phyloP scores from a whole-genome alignment of 2,888 invertebrate genomes.

The Yponomeuta sedellus region DNA sequence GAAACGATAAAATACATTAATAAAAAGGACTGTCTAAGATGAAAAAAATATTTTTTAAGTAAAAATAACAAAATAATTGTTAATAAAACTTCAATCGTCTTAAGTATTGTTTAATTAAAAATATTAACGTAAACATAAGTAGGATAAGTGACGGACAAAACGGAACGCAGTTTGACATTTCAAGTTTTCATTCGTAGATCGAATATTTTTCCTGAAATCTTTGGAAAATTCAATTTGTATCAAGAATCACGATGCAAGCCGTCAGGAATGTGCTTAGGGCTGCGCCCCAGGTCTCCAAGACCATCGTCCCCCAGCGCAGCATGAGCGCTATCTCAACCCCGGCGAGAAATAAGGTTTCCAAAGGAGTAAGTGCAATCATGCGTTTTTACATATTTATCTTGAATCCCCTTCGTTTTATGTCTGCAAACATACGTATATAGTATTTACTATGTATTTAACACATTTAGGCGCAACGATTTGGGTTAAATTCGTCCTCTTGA shows the following conservation, averaged over 20 bases:
- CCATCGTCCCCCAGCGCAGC: slow-evolving; percentile 51
- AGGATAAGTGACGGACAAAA: background rate
- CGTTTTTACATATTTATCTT: background rate
- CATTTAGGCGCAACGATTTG: too few relatives aligned
- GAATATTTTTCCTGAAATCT: background rate
- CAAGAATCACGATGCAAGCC: slow-evolving; percentile 47
- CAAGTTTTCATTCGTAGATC: background rate
- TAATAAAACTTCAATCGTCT: too few relatives aligned
- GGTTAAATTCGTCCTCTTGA: too few relatives aligned
- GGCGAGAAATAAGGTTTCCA: slow-evolving; percentile 48
- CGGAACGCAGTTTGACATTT: background rate
- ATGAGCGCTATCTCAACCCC: slow-evolving; percentile 54
- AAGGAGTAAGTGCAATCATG: slow-evolving; percentile 41
- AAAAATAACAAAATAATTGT: too few relatives aligned
- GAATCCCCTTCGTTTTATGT: background rate
- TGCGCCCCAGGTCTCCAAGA: slow-evolving; percentile 46
- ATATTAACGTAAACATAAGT: too few relatives aligned
- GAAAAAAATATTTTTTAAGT: too few relatives aligned
- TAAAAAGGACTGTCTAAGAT: too few relatives aligned
- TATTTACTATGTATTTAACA: too few relatives aligned
- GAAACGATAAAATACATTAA: too few relatives aligned
- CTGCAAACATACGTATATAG: background rate
- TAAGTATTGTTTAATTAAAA: too few relatives aligned
- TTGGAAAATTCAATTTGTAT: background rate
- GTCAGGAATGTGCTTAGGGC: slow-evolving; percentile 48